Percentiles rank a stretch among this genome's conserved stretches.
phyloP scores from a whole-genome alignment of 2,888 invertebrate genomes.

The Eledone cirrhosa region DNA sequence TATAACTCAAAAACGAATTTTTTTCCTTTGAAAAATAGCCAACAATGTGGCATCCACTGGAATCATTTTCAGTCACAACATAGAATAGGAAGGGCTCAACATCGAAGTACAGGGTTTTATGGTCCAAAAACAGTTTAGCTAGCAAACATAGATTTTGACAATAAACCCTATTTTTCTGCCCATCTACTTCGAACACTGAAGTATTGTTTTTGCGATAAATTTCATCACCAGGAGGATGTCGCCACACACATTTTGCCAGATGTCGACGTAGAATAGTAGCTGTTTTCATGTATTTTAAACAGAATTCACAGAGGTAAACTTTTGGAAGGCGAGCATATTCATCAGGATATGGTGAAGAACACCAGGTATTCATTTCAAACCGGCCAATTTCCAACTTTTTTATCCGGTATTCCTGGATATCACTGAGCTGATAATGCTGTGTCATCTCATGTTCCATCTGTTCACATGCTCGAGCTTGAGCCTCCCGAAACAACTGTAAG shows the following conservation, averaged over 20 bases:
- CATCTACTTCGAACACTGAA: constrained; percentile 97
- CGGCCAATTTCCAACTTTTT: constrained; percentile 94
- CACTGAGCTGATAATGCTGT: constrained; percentile 71
- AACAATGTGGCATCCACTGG: constrained; percentile 83
- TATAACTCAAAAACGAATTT: constrained; percentile 89
- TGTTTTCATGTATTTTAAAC: constrained; percentile 91
- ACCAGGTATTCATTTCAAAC: constrained; percentile 96
- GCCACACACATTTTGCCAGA: constrained; percentile 89
- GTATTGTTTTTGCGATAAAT: constrained; percentile 86
- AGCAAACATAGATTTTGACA: constrained; percentile 97
- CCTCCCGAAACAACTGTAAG: constrained; percentile 86
- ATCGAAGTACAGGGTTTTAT: constrained; percentile 97
- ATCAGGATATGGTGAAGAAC: constrained; percentile 78
- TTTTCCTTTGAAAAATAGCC: constrained; percentile 94
- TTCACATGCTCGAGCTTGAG: constrained; percentile 90
- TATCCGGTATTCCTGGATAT: constrained; percentile 72
- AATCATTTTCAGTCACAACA: constrained; percentile 93
- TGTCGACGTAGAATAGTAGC: constrained; percentile 85
- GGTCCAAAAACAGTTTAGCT: constrained; percentile 98
- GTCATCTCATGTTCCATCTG: constrained; percentile 85
- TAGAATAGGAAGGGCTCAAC: constrained; percentile 99
- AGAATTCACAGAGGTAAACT: constrained; percentile 95
- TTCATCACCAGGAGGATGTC: constrained; percentile 95
- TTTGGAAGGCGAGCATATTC: constrained; percentile 90
- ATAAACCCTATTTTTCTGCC: constrained; percentile 92